Evolutionary conservation across 2,113 vertebrate species (phyloP), one percentile per base, ranked within the genome.

Genomic region (Gnathonemus echidnorhynchus): DNA sequence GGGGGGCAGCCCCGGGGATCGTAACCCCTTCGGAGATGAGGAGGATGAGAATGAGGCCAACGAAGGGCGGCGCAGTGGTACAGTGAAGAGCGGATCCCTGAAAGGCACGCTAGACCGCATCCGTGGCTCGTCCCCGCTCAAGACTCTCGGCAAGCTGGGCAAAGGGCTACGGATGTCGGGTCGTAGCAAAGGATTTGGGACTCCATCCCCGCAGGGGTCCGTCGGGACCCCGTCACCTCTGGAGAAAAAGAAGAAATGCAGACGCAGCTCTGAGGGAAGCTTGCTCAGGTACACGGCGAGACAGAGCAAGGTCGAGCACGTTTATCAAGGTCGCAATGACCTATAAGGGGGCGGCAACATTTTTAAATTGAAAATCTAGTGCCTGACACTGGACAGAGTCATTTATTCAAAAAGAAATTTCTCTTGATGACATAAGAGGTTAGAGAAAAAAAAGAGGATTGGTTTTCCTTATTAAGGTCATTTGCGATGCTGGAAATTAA

Each of bases 181-280:
- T 13, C 87, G 93, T 0, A 92, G 95, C 90, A 96, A 96, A 39
- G 95, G 94, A 2, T 92, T 90, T 0, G 91, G 90, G 0, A 94
- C 96, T 0, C 94, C 95, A 0, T 94, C 96, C 0, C 94, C 96
- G 0, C 95, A 95, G 89, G 95, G 94, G 4, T 91, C 94, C 0
- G 93, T 95, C 35, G 93, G 93, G 0, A 95, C 96, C 0, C 95
- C 96, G 1, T 94, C 94, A 0, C 93, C 94, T 0, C 84, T 91
- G 80, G 91, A 91, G 90, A 95, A 94, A 91, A 96, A 94, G 93
- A 95, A 95, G 93, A 96, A 96, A 13, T 94, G 95, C 17, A 90
- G 93, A 77, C 93, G 52, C 94, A 97, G 96, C 92, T 98, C 97
- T 0, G 98, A 98, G 15, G 98, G 98, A 19, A 97, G 97, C 90